Base-by-base conservation (phyloP, 2,797 vertebrate genomes). In the Microhierax caerulescens region DNA sequence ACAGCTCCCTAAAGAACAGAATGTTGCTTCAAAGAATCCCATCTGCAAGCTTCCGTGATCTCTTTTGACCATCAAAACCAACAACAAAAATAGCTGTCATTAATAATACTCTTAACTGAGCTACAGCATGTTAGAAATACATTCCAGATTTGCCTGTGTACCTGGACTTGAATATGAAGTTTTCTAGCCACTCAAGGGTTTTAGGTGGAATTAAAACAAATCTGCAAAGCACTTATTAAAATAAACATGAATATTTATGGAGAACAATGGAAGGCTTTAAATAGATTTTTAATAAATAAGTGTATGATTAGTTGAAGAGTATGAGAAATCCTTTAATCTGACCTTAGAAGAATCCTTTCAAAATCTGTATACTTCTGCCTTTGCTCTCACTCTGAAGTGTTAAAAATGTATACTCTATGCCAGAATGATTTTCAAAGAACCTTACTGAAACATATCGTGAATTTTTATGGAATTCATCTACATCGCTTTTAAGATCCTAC, bases 1-100 rank as follows among this genome's bases (percentile, higher is more conserved):
- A 95, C 76, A 97, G 91, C 96, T 98, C 97, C 97, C 96, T 41
- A 59, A 97, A 97, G 97, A 97, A 96, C 56, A 61, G 68, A 98
- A 88, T 11, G 21, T 88, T 97, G 80, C 78, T 96, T 97, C 96
- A 96, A 95, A 97, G 93, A 97, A 97, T 96, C 93, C 93, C 88
- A 96, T 92, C 95, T 97, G 94, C 70, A 95, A 88, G 94, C 93
- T 95, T 91, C 84, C 92, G 30, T 93, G 61, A 86, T 97, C 96
- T 98, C 95, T 91, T 56, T 79, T 45, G 96, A 94, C 85, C 96
- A 97, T 97, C 95, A 98, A 96, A 97, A 96, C 75, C 76, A 96
- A 83, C 92, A 95, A 97, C 95, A 97, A 98, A 98, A 98, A 97
- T 90, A 96, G 86, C 80, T 96, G 83, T 95, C 91, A 94, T 85